These are phyloP conservation scores for Blastobasis adustella DNA, from an alignment of 2,888 invertebrate species.

Conservation along the genomic window DNA sequence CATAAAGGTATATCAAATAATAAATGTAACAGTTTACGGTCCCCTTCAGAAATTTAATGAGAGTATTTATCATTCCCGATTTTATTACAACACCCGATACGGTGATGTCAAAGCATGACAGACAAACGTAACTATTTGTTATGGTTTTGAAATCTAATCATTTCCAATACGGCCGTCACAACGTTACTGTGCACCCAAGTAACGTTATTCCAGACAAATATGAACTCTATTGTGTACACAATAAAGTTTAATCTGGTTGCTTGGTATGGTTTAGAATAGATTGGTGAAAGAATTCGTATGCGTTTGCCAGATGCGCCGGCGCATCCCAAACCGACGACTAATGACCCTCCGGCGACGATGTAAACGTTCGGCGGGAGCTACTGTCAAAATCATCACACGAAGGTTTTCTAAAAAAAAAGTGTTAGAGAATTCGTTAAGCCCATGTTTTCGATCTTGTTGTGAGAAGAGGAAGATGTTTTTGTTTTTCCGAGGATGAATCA, in stretches of 20 bases:
- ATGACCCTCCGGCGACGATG: conserved; percentile 66
- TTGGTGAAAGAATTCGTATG: conserved; percentile 28
- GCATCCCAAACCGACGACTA: conserved; percentile 55
- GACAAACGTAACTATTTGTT: conserved; percentile 29
- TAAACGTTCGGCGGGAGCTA: conserved; percentile 54
- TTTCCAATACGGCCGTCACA: conserved; percentile 29
- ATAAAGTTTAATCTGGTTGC: neutral
- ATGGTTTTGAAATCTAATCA: conserved; percentile 44
- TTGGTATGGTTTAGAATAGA: neutral
- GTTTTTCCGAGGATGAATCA: no score
- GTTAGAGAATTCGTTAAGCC: conserved; percentile 27
- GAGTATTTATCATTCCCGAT: conserved; percentile 15
- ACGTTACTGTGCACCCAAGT: neutral
- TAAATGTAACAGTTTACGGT: no score
- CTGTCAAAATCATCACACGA: conserved; percentile 59
- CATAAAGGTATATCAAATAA: no score
- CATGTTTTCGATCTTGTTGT: neutral
- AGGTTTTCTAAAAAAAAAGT: conserved; percentile 33
- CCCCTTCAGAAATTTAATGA: conserved; percentile 2
- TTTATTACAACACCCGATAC: conserved; percentile 19
- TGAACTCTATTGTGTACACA: conserved; percentile 4
- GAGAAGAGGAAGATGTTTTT: neutral
- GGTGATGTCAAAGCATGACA: conserved; percentile 20
- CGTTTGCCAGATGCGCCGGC: conserved; percentile 56
- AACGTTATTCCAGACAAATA: conserved; percentile 3